Evolutionary conservation across 2,113 vertebrate species (phyloP).

Genomic region (Alexandromys fortis): DNA sequence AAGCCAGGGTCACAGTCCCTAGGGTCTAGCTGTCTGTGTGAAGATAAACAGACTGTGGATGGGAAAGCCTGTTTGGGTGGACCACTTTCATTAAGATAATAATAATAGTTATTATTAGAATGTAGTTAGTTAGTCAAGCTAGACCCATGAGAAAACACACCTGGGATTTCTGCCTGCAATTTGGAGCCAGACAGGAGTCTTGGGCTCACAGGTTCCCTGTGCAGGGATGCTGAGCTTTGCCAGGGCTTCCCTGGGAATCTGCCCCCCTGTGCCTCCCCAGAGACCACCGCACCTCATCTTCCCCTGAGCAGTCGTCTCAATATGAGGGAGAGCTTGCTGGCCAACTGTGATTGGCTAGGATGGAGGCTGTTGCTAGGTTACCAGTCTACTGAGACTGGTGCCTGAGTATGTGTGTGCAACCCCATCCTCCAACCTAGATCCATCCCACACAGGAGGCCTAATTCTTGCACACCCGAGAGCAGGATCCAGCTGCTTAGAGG

Average conservation of each 20-base stretch:
- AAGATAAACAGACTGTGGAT: constrained; percentile 18
- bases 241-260: constrained; percentile 21
- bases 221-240: not conserved
- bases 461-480: not conserved
- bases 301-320: fast-evolving
- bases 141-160: constrained; percentile 38
- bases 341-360: constrained; percentile 65
- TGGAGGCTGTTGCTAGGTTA: constrained; percentile 77
- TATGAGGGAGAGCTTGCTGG: not conserved
- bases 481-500: not conserved
- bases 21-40: not conserved
- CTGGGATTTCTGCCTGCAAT: constrained; percentile 18
- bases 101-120: not conserved
- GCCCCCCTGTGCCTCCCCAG: not conserved
- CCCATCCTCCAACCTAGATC: constrained; percentile 22
- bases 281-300: not conserved
- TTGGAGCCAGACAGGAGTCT: constrained; percentile 26
- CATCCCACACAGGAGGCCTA: not conserved
- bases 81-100: not conserved
- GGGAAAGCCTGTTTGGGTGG: constrained; percentile 39
- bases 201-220: not conserved
- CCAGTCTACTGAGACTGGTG: constrained; percentile 35
- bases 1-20: not conserved
- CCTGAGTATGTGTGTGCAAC: not conserved
- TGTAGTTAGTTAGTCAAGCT: not conserved